Evolutionary conservation across 2,888 invertebrate species (phyloP), one percentile per base, ranked within the genome.

Genomic region (Cephus pygmeus): DNA sequence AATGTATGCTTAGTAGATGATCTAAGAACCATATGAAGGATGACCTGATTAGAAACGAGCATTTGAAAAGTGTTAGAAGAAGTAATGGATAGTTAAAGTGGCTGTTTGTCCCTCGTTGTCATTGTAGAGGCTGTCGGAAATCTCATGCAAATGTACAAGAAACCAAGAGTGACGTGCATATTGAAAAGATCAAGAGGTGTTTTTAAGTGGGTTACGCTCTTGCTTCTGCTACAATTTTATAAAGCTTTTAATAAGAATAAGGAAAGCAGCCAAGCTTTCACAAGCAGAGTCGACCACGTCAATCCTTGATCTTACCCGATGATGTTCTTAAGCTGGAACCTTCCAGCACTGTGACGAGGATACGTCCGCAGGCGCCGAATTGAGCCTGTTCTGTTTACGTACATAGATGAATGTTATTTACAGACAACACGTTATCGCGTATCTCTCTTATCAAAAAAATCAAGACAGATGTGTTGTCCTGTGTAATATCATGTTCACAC

Each of bases 361-460:
- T 92, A 82, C 94, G 92, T 83, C 94, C 94, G 83, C 92, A 92
- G 81, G 93, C 93, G 90, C 92, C 93, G 91, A 93, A 92, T 89
- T 92, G 92, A 87, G 92, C 92, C 92, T 93, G 92, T 85, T 93
- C 93, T 92, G 89, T 88, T 88, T 83, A 80, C 77, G 33, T 34
- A 71, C 34, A 71, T 34, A 71, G 31, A 71, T 31, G 9, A 71
- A 71, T 23, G 15, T 71, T 71, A 71, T 71, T 71, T 31, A 33
- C 23, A 31, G 15, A 71, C 71, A 34, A 12, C 3, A 31, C 12
- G 71, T 31, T 31, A 71, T 71, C 71, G 30, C 15, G 31, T 9
- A 23, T 23, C 23, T 56, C 56, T 56, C 23, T 56, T 56, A 56
- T 56, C 56, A 56, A 40, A 56, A 12, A 56, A 23, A 6, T 56